Percentiles rank a stretch among this genome's conserved stretches.
These are phyloP conservation scores for Hydrolagus colliei DNA, from an alignment of 2,797 vertebrate genomes.

Conservation along the genomic window DNA sequence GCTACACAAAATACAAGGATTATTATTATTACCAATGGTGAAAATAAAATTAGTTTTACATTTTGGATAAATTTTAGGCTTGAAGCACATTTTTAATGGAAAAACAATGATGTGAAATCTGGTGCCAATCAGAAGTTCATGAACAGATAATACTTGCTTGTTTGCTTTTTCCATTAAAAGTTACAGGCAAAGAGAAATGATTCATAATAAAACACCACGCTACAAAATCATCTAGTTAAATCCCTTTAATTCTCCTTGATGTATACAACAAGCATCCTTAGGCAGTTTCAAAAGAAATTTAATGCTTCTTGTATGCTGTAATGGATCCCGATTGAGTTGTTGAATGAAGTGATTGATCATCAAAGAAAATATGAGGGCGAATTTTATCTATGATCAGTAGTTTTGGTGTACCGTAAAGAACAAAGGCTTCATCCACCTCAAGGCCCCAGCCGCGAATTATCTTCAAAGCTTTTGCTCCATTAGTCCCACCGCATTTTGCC, in stretches of 20 bases:
- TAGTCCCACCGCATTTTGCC: slow-evolving; percentile 81
- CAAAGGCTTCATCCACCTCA: slow-evolving; percentile 89
- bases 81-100: background rate
- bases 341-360: slow-evolving; percentile 86
- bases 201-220: slow-evolving; percentile 17
- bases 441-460: slow-evolving; percentile 89
- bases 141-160: background rate
- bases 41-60: background rate
- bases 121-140: background rate
- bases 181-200: no score
- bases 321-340: background rate
- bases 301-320: background rate
- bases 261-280: background rate
- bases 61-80: background rate
- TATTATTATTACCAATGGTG: no score
- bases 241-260: slow-evolving; percentile 23
- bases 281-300: background rate
- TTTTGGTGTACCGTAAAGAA: slow-evolving; percentile 86
- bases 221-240: background rate
- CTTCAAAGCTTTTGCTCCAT: slow-evolving; percentile 81
- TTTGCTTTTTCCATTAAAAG: background rate
- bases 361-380: slow-evolving; percentile 85
- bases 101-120: background rate
- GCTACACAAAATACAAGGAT: no score
- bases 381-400: slow-evolving; percentile 84